Conservation (phyloP, 1,140 invertebrate species). For the Drosophila tani region DNA sequence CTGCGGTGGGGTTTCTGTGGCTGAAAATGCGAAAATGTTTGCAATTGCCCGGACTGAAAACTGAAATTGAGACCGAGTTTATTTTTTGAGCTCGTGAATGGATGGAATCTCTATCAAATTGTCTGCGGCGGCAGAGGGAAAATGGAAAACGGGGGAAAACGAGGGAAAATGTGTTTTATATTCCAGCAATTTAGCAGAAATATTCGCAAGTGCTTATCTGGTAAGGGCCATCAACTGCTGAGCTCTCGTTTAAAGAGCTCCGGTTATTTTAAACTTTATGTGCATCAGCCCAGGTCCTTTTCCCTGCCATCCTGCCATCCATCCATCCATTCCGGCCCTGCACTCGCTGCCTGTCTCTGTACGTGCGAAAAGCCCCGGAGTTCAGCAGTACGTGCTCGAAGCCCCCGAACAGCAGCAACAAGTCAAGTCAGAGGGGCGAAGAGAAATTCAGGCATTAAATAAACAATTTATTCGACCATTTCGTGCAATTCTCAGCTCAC, state of each 20-base stretch:
- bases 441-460: slow-evolving; percentile 34
- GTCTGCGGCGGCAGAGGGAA: slow-evolving; percentile 1
- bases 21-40: slow-evolving; percentile 45
- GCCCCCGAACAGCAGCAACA: slow-evolving; percentile 26
- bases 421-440: slow-evolving; percentile 12
- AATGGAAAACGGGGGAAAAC: not conserved
- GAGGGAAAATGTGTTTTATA: slow-evolving; percentile 36
- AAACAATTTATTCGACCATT: slow-evolving; percentile 56
- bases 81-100: slow-evolving; percentile 23
- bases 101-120: slow-evolving; percentile 44
- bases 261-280: slow-evolving; percentile 36
- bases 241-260: slow-evolving; percentile 36
- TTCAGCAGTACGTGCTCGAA: slow-evolving; percentile 18
- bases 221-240: slow-evolving; percentile 36
- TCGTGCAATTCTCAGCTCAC: slow-evolving; percentile 34
- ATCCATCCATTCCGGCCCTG: slow-evolving; percentile 4
- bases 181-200: slow-evolving; percentile 46
- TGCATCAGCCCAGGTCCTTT: slow-evolving; percentile 12
- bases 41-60: slow-evolving; percentile 34
- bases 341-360: slow-evolving; percentile 8
- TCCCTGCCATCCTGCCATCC: not conserved
- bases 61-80: slow-evolving; percentile 44
- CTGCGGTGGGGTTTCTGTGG: slow-evolving; percentile 24
- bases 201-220: slow-evolving; percentile 31
- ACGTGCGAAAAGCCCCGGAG: slow-evolving; percentile 43